These are phyloP conservation scores for Panagrolaimus sp. DNA, from an alignment of 1,140 invertebrate genomes.

Conservation along the genomic window DNA sequence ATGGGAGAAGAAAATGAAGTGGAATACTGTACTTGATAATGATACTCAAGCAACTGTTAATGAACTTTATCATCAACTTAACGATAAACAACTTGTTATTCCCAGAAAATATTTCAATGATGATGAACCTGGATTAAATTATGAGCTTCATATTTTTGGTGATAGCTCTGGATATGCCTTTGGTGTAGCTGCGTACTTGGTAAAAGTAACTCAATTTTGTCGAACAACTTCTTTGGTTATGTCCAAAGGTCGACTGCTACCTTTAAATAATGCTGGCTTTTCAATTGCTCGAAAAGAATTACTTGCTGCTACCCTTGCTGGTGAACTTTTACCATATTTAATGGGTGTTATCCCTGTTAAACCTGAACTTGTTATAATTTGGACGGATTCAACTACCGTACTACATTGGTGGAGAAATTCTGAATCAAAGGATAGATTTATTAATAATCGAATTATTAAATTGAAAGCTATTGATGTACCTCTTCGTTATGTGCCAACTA, in stretches of 20 bases:
- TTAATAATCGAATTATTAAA: not conserved
- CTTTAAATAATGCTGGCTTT: not conserved
- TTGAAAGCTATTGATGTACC: not conserved
- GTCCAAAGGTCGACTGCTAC: not conserved
- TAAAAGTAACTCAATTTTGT: not conserved
- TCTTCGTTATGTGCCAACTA: not conserved
- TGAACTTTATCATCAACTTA: not conserved
- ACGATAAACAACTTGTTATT: not conserved
- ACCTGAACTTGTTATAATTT: not conserved
- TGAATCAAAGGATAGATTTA: not conserved
- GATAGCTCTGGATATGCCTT: not conserved
- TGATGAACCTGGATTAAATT: not conserved
- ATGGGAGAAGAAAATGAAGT: not conserved
- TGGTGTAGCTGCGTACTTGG: not conserved
- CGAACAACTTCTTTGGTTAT: not conserved
- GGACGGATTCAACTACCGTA: not conserved
- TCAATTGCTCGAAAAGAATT: not conserved
- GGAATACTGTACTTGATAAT: not conserved
- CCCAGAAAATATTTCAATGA: not conserved
- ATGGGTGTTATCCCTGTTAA: not conserved
- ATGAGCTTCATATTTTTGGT: not conserved
- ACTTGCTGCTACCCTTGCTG: not conserved
- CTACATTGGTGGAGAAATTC: not conserved
- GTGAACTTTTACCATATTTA: not conserved
- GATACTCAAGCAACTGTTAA: not conserved